These are phyloP conservation scores for Syngnathoides biaculeatus DNA, from an alignment of 2,113 vertebrate genomes.

Conservation along the genomic window DNA sequence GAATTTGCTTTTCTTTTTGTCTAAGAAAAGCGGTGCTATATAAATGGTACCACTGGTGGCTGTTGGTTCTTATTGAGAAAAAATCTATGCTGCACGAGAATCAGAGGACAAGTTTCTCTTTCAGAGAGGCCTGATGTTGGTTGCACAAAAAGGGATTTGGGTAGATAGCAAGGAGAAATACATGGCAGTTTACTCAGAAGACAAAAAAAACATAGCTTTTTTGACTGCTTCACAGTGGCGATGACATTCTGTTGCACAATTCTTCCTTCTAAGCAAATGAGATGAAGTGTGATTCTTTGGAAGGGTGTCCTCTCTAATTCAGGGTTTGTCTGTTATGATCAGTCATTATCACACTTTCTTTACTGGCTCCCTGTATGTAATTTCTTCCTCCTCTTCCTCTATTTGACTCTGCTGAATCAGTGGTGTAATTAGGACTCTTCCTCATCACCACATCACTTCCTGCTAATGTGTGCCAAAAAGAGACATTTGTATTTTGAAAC, in stretches of 20 bases:
- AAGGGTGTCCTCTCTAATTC: slow-evolving; percentile 20
- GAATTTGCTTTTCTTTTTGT: neutral
- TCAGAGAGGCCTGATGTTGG: neutral
- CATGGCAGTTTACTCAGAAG: slow-evolving; percentile 22
- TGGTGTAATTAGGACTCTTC: slow-evolving; percentile 58
- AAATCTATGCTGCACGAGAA: neutral
- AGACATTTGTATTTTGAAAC: slow-evolving; percentile 54
- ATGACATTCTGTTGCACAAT: slow-evolving; percentile 51
- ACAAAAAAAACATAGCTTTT: slow-evolving; percentile 29
- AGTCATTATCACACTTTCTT: slow-evolving; percentile 4
- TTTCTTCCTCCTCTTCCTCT: slow-evolving; percentile 18
- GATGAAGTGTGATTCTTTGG: slow-evolving; percentile 51
- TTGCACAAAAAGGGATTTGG: slow-evolving; percentile 13
- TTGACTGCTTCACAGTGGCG: slow-evolving; percentile 39
- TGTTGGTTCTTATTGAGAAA: neutral
- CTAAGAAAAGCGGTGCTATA: neutral
- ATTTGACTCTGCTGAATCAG: slow-evolving; percentile 28
- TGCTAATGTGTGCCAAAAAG: slow-evolving; percentile 38
- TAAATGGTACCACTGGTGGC: neutral
- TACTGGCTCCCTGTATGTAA: slow-evolving; percentile 3
- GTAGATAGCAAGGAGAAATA: slow-evolving; percentile 23
- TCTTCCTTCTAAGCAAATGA: slow-evolving; percentile 60
- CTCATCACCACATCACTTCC: slow-evolving; percentile 45
- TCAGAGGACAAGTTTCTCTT: slow-evolving; percentile 13
- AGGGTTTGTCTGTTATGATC: neutral